phyloP scores from a whole-genome alignment of 2,888 invertebrate species.

The Philereme transversata region DNA sequence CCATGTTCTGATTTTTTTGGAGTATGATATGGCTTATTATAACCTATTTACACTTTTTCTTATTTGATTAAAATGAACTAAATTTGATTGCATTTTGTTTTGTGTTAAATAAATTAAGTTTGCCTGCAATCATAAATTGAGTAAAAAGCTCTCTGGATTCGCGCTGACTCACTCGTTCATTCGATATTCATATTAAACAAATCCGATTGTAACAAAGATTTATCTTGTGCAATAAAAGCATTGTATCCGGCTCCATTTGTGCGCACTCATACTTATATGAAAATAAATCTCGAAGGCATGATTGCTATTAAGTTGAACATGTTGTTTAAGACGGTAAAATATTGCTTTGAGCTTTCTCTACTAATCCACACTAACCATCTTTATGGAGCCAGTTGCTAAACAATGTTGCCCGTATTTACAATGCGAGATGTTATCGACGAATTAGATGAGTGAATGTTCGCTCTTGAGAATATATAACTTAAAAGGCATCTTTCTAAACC shows the following conservation, averaged over 20 bases:
- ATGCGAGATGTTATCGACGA: background rate
- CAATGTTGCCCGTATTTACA: background rate
- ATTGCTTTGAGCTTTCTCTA: slow-evolving; percentile 17
- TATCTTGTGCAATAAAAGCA: slow-evolving; percentile 67
- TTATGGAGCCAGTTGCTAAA: slow-evolving; percentile 21
- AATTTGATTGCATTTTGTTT: too few species aligned
- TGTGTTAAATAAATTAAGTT: background rate
- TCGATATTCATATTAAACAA: slow-evolving; percentile 65
- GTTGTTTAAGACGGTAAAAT: slow-evolving; percentile 34
- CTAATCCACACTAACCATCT: slow-evolving; percentile 9
- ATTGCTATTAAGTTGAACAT: slow-evolving; percentile 30
- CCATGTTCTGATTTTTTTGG: too few species aligned
- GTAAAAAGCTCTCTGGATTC: slow-evolving; percentile 51
- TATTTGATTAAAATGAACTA: too few species aligned
- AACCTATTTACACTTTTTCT: too few species aligned
- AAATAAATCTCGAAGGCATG: slow-evolving; percentile 53
- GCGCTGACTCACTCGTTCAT: slow-evolving; percentile 60
- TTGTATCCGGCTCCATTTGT: slow-evolving; percentile 47
- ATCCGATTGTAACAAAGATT: slow-evolving; percentile 65
- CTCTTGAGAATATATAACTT: background rate
- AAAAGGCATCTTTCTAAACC: background rate
- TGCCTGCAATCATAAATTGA: slow-evolving; percentile 45
- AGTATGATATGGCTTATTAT: too few species aligned
- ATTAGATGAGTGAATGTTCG: background rate
- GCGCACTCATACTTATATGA: slow-evolving; percentile 48